A percentile compares a stretch with the other conserved stretches of the same genome.
These are phyloP conservation scores for Nannoperca obscura DNA, from an alignment of 2,797 vertebrate species.

Conservation along the genomic window DNA sequence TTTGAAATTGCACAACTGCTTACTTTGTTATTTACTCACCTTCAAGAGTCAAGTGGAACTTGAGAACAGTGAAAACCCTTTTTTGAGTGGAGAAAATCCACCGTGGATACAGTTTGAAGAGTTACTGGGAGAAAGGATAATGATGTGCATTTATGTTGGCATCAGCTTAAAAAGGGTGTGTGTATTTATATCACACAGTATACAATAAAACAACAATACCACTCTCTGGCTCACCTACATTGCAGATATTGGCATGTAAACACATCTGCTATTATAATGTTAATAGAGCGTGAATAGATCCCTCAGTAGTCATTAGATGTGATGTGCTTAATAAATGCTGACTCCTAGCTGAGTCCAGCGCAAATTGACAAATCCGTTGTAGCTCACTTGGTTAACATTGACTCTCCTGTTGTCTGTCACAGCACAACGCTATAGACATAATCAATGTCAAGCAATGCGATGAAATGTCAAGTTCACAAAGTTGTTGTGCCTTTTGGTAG, in stretches of 20 bases:
- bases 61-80: conserved; percentile 33
- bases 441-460: conserved; percentile 48
- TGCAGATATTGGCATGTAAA: conserved; percentile 23
- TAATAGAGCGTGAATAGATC: conserved; percentile 22
- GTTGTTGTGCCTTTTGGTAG: conserved; percentile 38
- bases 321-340: conserved; percentile 45
- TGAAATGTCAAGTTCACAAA: conserved; percentile 50
- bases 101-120: conserved; percentile 23
- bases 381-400: conserved; percentile 54
- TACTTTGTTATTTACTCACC: conserved; percentile 39
- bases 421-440: conserved; percentile 26
- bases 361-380: conserved; percentile 46
- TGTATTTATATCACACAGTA: conserved; percentile 8
- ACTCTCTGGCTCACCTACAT: not conserved
- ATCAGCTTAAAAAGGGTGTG: conserved; percentile 7
- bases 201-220: conserved; percentile 27
- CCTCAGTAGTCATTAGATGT: conserved; percentile 16
- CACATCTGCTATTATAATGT: conserved; percentile 15
- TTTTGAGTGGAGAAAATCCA: conserved; percentile 14
- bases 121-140: conserved; percentile 20
- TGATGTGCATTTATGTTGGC: conserved; percentile 22
- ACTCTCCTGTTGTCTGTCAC: conserved; percentile 53
- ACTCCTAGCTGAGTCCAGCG: conserved; percentile 31
- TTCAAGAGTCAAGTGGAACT: conserved; percentile 40
- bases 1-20: conserved; percentile 54